phyloP scores from a whole-genome alignment of 2,113 vertebrate species.

The Cariama cristata region DNA sequence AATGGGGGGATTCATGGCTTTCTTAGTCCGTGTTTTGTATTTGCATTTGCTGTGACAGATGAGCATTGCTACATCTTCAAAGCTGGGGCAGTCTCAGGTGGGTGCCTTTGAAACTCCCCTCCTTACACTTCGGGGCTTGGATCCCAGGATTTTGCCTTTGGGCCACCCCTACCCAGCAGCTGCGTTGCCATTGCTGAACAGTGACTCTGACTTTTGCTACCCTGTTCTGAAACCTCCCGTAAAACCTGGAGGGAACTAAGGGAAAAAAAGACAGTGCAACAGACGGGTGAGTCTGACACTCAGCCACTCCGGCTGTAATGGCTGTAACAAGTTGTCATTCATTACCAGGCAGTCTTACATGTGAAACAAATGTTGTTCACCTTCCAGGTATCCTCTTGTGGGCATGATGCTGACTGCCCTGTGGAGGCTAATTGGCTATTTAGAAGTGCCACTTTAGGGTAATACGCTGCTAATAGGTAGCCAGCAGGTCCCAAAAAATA shows the following conservation, averaged over 20 bases:
- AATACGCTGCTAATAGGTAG: neutral
- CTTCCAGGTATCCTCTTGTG: constrained; percentile 21
- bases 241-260: neutral
- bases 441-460: neutral
- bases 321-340: neutral
- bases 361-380: neutral
- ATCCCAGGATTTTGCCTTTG: neutral
- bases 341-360: neutral
- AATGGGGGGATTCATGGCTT: neutral
- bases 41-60: neutral
- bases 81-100: neutral
- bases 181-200: accelerated
- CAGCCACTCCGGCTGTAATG: neutral
- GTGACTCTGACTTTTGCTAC: neutral
- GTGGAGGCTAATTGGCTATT: neutral
- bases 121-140: neutral
- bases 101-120: neutral
- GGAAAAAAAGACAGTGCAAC: neutral
- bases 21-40: neutral
- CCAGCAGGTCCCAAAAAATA: neutral
- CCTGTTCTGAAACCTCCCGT: neutral
- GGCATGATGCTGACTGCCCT: neutral
- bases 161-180: neutral
- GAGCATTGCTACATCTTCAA: neutral
- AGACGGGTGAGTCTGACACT: neutral